Base-by-base conservation (phyloP, 2,888 invertebrate species). In the Bruchidius siliquastri region DNA sequence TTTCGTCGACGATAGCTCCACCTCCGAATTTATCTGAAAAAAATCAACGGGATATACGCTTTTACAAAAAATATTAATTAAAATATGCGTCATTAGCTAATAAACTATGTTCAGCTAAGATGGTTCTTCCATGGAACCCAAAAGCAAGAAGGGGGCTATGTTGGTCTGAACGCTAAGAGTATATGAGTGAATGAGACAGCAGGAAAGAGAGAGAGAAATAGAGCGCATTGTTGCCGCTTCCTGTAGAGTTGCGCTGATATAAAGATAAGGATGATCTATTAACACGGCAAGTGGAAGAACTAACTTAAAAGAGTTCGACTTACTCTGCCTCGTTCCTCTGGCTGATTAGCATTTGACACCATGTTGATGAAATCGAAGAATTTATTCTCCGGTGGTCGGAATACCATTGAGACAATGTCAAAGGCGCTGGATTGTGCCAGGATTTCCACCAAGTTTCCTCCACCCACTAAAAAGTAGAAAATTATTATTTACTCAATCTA, bases 391-490 rank as follows among this genome's bases (percentile, higher is more conserved):
- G 81, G 79, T 20, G 83, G 82, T 71, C 79, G 77, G 71, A 74
- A 80, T 69, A 76, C 80, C 72, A 84, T 79, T 0, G 84, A 84
- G 6, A 81, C 75, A 6, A 81, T 79, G 72, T 83, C 83, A 20
- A 21, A 75, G 18, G 30, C 71, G 72, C 73, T 75, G n/a, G 68
- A 68, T 68, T 68, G 68, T 10, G 68, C 68, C 68, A 68, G 68
- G 21, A 68, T 68, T 68, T 68, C 68, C 10, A 68, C 68, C 21
- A 68, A 21, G 68, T 68, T 68, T 10, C 68, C 68, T 18, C 21
- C 22, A 21, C 68, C 20, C 68, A 21, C 68, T 22, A 68, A 13
- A 49, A 2, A 26, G 26, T 49, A 4, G 49, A 49, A 49, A 49
- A 49, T 3, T 13, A 49, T 49, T 13, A 49, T 49, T 13, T 8